Percentiles rank a stretch among this genome's conserved stretches.
Conservation (phyloP, 2,888 invertebrate genomes). For the Oscheius onirici region DNA sequence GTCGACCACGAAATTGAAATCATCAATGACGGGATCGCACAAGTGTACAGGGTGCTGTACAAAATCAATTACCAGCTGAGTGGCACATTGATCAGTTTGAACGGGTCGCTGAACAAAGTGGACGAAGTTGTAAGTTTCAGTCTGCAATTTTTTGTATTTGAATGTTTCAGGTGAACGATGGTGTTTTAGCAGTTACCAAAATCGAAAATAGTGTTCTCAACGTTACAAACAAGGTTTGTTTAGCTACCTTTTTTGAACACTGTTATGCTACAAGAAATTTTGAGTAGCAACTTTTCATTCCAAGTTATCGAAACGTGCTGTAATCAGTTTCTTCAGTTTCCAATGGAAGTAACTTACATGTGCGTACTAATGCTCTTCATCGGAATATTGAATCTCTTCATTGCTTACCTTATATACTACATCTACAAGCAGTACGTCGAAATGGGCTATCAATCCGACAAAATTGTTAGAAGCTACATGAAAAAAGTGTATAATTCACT, state of each 20-base stretch:
- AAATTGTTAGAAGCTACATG: conserved; percentile 29
- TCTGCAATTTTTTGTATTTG: neutral
- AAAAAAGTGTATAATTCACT: conserved; percentile 28
- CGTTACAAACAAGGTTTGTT: conserved; percentile 17
- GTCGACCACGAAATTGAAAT: conserved; percentile 26
- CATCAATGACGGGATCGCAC: conserved; percentile 15
- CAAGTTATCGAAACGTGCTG: too few species aligned
- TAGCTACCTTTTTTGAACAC: too few species aligned
- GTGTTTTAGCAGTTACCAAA: neutral
- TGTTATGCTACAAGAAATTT: too few species aligned
- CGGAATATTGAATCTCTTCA: conserved; percentile 2
- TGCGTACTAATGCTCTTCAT: conserved; percentile 11
- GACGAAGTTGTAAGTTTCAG: conserved; percentile 8
- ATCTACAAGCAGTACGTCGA: conserved; percentile 13
- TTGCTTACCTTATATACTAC: conserved; percentile 1
- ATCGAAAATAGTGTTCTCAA: conserved; percentile 20
- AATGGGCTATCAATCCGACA: conserved; percentile 13
- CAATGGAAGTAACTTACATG: conserved; percentile 18
- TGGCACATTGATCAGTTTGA: conserved; percentile 13
- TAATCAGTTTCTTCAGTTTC: too few species aligned
- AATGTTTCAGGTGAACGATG: conserved; percentile 3
- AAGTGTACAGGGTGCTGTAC: conserved; percentile 17
- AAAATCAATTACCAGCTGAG: conserved; percentile 23
- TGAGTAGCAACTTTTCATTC: too few species aligned
- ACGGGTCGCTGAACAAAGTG: conserved; percentile 11